Evolutionary conservation across 2,113 vertebrate species (phyloP), one percentile per base, ranked within the genome.

Genomic region (Edolisoma coerulescens): DNA sequence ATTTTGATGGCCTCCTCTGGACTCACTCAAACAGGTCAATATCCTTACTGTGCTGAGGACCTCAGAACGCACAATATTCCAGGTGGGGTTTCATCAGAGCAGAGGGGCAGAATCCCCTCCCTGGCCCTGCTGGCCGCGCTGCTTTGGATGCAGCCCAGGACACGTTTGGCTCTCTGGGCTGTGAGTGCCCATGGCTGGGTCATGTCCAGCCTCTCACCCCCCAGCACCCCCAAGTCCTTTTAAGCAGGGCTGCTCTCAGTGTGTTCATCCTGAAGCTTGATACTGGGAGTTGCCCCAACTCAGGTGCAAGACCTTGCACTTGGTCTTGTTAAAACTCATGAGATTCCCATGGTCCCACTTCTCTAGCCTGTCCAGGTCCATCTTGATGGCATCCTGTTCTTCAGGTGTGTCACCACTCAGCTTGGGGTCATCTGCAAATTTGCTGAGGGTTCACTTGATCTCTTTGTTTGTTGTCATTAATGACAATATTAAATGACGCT

Each of bases 161-260:
- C 39, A 75, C 3, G 6, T 30, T 12, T 75, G 70, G 30, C 30
- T 53, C 2, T 53, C 45, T 82, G 53, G 45, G 87, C 33, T 75
- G 24, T 0, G 3, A 54, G 54, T 83, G 30, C 39, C 11, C 21
- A 22, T 35, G 47, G 54, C 61, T 89, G 61, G 39, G 39, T 10
- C 53, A 19, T 47, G 45, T 68, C n/a, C 78, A 68, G 20, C 54
- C 21, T 83, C 54, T 83, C 45, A 60, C 1, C n/a, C 52, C 3
- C 2, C 12, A 68, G 20, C 28, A 65, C 6, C 19, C 13, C 3
- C 3, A 45, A 7, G 13, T 13, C 8, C n/a, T 60, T 53, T 1
- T n/a, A 0, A 0, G 1, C 16, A 35, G 14, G 21, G 14, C 30
- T 35, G 9, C 11, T 83, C 24, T 75, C 4, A 7, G 0, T 68